phyloP scores from a whole-genome alignment of 2,797 vertebrate genomes.

The Vespertilio murinus region DNA sequence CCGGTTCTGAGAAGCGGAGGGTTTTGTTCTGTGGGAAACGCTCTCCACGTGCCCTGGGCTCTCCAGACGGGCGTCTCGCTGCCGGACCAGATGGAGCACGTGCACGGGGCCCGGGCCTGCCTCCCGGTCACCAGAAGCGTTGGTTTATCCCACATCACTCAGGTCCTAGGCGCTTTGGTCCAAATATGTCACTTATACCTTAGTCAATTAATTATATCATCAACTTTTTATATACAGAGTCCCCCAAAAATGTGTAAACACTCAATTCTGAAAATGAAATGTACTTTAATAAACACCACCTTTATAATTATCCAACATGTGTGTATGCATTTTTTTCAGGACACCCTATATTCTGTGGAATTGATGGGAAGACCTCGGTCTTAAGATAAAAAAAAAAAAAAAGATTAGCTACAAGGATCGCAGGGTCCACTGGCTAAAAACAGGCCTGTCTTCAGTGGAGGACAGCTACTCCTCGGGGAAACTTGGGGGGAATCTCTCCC shows the following conservation, averaged over 20 bases:
- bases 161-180: background rate
- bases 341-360: background rate
- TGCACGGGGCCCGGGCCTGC: too few species aligned
- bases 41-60: background rate
- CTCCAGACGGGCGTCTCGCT: too few species aligned
- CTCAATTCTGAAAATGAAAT: too few species aligned
- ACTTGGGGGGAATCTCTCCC: too few species aligned
- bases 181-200: background rate
- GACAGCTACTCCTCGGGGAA: too few species aligned
- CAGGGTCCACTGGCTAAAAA: too few species aligned
- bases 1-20: slow-evolving; percentile 18
- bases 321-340: too few species aligned
- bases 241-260: too few species aligned
- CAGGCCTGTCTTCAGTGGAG: too few species aligned
- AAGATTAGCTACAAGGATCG: too few species aligned
- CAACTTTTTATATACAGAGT: background rate
- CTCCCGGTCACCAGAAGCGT: background rate
- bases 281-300: too few species aligned
- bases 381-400: background rate
- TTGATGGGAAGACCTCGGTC: background rate
- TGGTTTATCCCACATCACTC: background rate
- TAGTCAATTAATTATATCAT: background rate
- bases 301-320: too few species aligned
- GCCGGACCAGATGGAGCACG: rapidly evolving
- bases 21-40: slow-evolving; percentile 6